Evolutionary conservation across 1,140 invertebrate genomes (phyloP), one percentile per base, ranked within the genome.

Genomic region (Chymomyza costata): DNA sequence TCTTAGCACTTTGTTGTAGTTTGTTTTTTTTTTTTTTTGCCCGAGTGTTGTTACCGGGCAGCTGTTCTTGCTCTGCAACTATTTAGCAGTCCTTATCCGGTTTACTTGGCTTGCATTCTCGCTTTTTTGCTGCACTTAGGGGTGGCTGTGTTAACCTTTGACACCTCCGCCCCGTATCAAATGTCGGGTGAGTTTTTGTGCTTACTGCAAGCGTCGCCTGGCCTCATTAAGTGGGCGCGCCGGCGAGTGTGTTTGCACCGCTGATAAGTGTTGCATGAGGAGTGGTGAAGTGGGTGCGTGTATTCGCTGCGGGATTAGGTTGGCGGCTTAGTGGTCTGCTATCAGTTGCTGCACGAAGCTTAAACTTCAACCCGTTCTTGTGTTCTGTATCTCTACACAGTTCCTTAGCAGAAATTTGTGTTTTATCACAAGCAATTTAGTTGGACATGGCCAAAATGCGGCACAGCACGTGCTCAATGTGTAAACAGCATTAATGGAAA

Each of bases 1-100:
- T 73, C 80, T 80, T 80, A 62, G 47, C 71, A 78, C 73, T 78
- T 65, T 52, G 48, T 34, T 63, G 63, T 67, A 70, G 66, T 66
- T 65, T 37, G 64, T 56, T 38, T 35, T 40, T 46, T 45, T 45
- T 19, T 17, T 43, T 28, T n/a, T n/a, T n/a, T n/a, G n/a, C n/a
- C n/a, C n/a, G n/a, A n/a, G n/a, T n/a, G n/a, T n/a, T n/a, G n/a
- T n/a, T n/a, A n/a, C n/a, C n/a, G n/a, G n/a, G 37, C 21, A 14
- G 39, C 39, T 41, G 16, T 69, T 74, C 70, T 69, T 76, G 65
- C 49, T n/a, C n/a, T n/a, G n/a, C n/a, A n/a, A n/a, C n/a, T n/a
- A n/a, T n/a, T n/a, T n/a, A n/a, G n/a, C n/a, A n/a, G n/a, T n/a
- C n/a, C n/a, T n/a, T n/a, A n/a, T n/a, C n/a, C n/a, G n/a, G n/a